Base-by-base conservation (phyloP, 2,113 vertebrate genomes). In the Circaetus gallicus region DNA sequence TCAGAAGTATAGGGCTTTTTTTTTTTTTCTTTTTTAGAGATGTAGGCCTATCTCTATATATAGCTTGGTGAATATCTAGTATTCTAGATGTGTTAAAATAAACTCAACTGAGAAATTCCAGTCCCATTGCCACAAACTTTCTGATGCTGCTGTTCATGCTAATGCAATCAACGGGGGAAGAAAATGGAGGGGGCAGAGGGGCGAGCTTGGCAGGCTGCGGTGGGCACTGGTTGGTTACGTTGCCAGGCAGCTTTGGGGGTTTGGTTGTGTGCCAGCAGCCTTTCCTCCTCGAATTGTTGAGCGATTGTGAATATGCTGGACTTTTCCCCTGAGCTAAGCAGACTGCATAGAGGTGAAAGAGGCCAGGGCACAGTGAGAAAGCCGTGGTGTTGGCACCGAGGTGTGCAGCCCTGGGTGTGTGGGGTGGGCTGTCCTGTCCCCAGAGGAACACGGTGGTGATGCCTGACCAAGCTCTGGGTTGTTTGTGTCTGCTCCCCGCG, bases 1-100 rank as follows among this genome's bases (percentile, higher is more conserved):
- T 95, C 80, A 87, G 95, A 98, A 98, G 78, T 94, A 98, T 67
- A 96, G 92, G 85, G 65, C 38, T 81, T 74, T 95, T 93, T 81
- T 74, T 95, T 93, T 90, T 92, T 93, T 19, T 40, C 32, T 12
- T 18, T 11, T 36, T 50, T 47, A 81, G 86, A 59, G 38, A 76
- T 93, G 90, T 7, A 81, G 62, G 62, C 49, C 28, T 49, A 20
- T 59, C 49, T 89, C 90, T 97, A 97, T 93, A 93, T 96, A 95
- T 97, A 97, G 69, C 47, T 82, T 3, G 0, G 49, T 13, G 82
- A 82, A 18, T 91, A 93, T 89, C 89, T 77, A 58, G 31, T 58
- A 38, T 82, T 85, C 62, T 89, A 47, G 40, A 92, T 73, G 61
- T 86, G 82, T 90, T 81, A 89, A 86, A 93, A 69, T 55, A 92